A percentile compares a stretch with the other conserved stretches of the same genome.
Evolutionary conservation across 2,797 vertebrate genomes (phyloP).

Genomic region (Cephalopachus bancanus): DNA sequence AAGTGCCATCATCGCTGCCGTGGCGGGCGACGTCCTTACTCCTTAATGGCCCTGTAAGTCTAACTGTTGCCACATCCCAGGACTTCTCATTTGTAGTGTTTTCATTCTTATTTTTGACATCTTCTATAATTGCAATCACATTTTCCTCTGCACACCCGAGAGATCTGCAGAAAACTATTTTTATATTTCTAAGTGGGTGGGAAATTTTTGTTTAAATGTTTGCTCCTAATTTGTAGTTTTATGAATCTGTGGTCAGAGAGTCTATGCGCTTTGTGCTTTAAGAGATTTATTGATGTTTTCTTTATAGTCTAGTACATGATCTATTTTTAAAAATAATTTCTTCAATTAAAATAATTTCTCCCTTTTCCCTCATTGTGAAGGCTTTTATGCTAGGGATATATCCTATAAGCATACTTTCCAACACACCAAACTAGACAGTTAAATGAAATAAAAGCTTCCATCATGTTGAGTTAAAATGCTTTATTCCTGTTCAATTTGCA

Average conservation of each 20-base stretch:
- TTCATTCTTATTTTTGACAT: slow-evolving; percentile 72
- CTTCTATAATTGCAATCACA: slow-evolving; percentile 62
- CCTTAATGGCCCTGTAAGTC: neutral
- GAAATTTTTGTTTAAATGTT: slow-evolving; percentile 75
- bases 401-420: slow-evolving; percentile 70
- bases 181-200: slow-evolving; percentile 71
- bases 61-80: neutral
- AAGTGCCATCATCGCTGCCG: neutral
- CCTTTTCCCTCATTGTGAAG: slow-evolving; percentile 64
- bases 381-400: slow-evolving; percentile 65
- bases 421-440: slow-evolving; percentile 69
- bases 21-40: neutral
- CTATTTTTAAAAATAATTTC: slow-evolving; percentile 73
- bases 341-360: slow-evolving; percentile 76
- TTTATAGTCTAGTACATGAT: slow-evolving; percentile 65
- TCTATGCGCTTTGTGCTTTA: slow-evolving; percentile 61
- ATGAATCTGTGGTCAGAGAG: slow-evolving; percentile 78
- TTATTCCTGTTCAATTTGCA: slow-evolving; percentile 68
- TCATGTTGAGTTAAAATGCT: slow-evolving; percentile 73
- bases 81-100: slow-evolving; percentile 57
- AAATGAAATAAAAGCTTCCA: slow-evolving; percentile 75
- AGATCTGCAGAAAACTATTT: slow-evolving; percentile 61
- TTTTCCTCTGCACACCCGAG: slow-evolving; percentile 60
- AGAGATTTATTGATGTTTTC: slow-evolving; percentile 75
- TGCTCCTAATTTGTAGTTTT: slow-evolving; percentile 76